These are phyloP conservation scores for Catocala fraxini DNA, from an alignment of 2,888 invertebrate genomes.

Conservation along the genomic window DNA sequence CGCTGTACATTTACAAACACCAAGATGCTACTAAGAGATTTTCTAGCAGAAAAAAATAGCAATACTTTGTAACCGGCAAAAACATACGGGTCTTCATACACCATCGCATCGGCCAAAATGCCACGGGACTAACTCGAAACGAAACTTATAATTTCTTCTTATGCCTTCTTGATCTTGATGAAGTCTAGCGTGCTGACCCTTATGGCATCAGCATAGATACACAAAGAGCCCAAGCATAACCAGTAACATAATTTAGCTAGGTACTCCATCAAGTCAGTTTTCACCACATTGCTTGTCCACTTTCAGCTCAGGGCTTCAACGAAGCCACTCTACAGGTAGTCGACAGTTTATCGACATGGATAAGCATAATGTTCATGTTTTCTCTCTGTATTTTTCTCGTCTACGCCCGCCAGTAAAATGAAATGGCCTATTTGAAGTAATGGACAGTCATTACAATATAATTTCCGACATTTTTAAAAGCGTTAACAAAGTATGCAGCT, in stretches of 20 bases:
- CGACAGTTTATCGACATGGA: slow-evolving; percentile 53
- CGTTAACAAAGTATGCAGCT: slow-evolving; percentile 52
- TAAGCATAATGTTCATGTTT: slow-evolving; percentile 58
- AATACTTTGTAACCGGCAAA: too few relatives aligned
- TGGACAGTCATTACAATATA: slow-evolving; percentile 72
- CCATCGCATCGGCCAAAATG: too few relatives aligned
- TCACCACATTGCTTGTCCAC: slow-evolving; percentile 32
- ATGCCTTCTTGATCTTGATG: too few relatives aligned
- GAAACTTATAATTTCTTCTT: too few relatives aligned
- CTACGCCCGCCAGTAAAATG: slow-evolving; percentile 66
- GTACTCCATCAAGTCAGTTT: slow-evolving; percentile 16
- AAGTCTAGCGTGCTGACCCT: too few relatives aligned
- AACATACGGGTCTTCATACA: too few relatives aligned
- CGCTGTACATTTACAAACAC: too few relatives aligned
- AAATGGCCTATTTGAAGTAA: slow-evolving; percentile 70
- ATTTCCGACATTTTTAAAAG: slow-evolving; percentile 68
- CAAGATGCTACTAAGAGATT: too few relatives aligned
- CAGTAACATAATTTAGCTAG: slow-evolving; percentile 10
- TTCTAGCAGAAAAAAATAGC: too few relatives aligned
- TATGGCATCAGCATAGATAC: too few relatives aligned
- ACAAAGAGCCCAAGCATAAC: too few relatives aligned
- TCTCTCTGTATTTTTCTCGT: slow-evolving; percentile 63
- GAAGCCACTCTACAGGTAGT: slow-evolving; percentile 56
- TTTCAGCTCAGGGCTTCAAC: slow-evolving; percentile 55
- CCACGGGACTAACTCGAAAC: too few relatives aligned